Evolutionary conservation across 2,888 invertebrate species (phyloP), one percentile per base, ranked within the genome.

Genomic region (Dolomedes plantarius): DNA sequence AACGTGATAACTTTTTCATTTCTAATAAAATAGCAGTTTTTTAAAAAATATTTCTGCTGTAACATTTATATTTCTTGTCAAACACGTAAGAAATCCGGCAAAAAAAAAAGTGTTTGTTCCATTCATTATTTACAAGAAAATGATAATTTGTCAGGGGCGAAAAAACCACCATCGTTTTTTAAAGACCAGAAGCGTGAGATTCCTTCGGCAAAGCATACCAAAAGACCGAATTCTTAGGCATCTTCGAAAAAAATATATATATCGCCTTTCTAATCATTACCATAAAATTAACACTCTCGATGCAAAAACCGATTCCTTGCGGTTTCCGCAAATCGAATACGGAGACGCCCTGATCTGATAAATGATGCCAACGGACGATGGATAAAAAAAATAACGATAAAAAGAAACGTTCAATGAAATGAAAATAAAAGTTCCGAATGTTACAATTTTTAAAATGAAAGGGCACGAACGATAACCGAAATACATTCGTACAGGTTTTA

Each of bases 241-340:
- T 56, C 23, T 19, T 36, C 19, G 13, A n/a, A 36, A n/a, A 67
- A 39, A 23, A 80, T 72, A 75, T n/a, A n/a, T n/a, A 9, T 71
- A 41, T 77, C 50, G 83, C 50, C 73, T 85, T 73, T 72, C 77
- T 78, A 85, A 77, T 85, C 77, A 85, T 78, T 77, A 85, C 72
- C 31, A 67, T 11, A 71, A 85, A 85, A 85, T 85, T 85, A 85
- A 77, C 83, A 77, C 67, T 39, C 71, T 28, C 36, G 67, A 28
- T 19, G 36, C 67, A 67, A 67, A 67, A 67, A 67, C 68, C 83
- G 68, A 85, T 85, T 85, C 83, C 69, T 77, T 85, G 83, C 65
- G 83, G 83, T 85, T 85, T 77, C 50, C 16, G 67, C 39, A 77
- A 73, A 85, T 85, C 83, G 83, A 85, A 85, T 67, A 11, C 65